phyloP scores from a whole-genome alignment of 2,888 invertebrate species.

The Spisula subtruncata region DNA sequence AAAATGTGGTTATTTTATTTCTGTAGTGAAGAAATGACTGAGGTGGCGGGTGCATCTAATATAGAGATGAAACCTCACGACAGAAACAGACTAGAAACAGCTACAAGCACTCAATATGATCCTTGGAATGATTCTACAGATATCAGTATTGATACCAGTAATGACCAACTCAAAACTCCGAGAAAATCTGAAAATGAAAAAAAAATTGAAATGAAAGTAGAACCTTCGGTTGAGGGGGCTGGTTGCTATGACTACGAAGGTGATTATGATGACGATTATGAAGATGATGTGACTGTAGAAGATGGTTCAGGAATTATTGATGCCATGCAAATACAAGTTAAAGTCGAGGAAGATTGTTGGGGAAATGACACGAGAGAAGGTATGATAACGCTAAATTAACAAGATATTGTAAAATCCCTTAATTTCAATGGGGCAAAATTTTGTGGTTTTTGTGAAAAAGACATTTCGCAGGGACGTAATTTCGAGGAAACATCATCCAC shows the following conservation, averaged over 20 bases:
- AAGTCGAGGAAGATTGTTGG: conserved; percentile 66
- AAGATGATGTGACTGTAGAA: conserved; percentile 54
- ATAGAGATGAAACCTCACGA: not conserved
- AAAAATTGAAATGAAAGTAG: not conserved
- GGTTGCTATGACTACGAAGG: not conserved
- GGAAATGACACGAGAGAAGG: conserved; percentile 52
- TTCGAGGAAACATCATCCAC: too few species aligned
- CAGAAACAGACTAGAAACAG: not conserved
- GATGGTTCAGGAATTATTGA: conserved; percentile 68
- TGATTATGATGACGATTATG: not conserved
- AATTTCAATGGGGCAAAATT: too few species aligned
- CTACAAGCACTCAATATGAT: not conserved
- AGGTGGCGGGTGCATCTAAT: too few species aligned
- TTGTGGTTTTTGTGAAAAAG: too few species aligned
- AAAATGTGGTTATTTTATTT: not conserved
- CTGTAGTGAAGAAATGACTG: not conserved
- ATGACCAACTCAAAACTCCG: not conserved
- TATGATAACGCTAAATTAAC: not conserved
- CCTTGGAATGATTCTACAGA: not conserved
- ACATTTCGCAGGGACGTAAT: too few species aligned
- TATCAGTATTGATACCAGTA: not conserved
- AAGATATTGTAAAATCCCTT: too few species aligned
- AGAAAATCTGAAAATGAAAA: not conserved
- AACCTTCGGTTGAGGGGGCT: not conserved
- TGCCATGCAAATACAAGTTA: conserved; percentile 65